A percentile compares a stretch with the other conserved stretches of the same genome.
phyloP scores from a whole-genome alignment of 2,797 vertebrate species.

The Schizopygopsis malacanthus region DNA sequence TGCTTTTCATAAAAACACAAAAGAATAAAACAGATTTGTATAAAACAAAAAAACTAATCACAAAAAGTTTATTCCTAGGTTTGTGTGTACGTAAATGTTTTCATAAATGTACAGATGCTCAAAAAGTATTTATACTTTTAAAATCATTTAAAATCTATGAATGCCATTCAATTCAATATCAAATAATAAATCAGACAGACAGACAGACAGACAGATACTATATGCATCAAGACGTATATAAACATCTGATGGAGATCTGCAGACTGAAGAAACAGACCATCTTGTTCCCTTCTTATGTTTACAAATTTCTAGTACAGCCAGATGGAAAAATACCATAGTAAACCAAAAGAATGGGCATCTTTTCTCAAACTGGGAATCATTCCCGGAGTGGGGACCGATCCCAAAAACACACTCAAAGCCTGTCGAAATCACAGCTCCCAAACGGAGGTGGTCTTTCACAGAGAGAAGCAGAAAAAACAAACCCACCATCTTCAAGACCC shows the following conservation, averaged over 20 bases:
- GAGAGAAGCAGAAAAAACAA: not conserved
- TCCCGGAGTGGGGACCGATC: constrained; percentile 15
- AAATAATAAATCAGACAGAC: too few species aligned
- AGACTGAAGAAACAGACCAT: constrained; percentile 27
- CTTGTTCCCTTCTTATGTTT: constrained; percentile 45
- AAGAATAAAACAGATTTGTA: not conserved
- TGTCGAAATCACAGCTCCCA: not conserved
- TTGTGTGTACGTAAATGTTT: not conserved
- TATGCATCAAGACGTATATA: not conserved
- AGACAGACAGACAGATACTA: not conserved
- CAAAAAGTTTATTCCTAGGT: not conserved
- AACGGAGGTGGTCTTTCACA: constrained; percentile 23
- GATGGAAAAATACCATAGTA: constrained; percentile 48
- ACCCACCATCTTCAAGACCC: not conserved
- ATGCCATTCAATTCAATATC: too few species aligned
- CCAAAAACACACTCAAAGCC: not conserved
- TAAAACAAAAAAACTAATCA: not conserved
- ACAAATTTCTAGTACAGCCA: constrained; percentile 34
- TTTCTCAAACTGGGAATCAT: constrained; percentile 18
- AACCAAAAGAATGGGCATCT: constrained; percentile 35
- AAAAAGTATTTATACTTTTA: too few species aligned
- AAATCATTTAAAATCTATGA: too few species aligned
- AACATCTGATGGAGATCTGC: not conserved
- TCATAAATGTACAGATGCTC: not conserved
- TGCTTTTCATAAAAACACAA: constrained; percentile 5